Evolutionary conservation across 2,888 invertebrate species (phyloP), one percentile per base, ranked within the genome.

Genomic region (Hirtodrosophila confusa): DNA sequence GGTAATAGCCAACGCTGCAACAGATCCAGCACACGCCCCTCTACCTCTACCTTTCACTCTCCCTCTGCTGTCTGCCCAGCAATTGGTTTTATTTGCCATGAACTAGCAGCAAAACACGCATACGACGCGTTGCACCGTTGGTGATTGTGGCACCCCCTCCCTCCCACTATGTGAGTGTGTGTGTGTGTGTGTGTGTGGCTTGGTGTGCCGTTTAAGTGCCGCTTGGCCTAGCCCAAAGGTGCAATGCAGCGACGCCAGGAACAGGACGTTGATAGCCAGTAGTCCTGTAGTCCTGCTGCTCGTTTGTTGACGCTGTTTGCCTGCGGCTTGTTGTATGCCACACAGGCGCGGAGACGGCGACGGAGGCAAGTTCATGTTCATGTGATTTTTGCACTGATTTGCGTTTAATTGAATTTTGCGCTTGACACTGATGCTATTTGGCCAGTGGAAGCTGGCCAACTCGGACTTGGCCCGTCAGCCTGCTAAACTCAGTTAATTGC

Each of bases 321-420:
- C 61, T 45, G 56, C 50, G 57, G 56, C 49, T 45, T 24, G 23
- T 33, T 44, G 53, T 61, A 24, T 49, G 35, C 8, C 40, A 7
- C 27, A 31, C 8, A 33, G 9, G 11, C 10, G 7, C 7, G 0
- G 8, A 3, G 4, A 31, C 9, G 12, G 8, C 23, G 8, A 17
- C 36, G 43, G 11, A 23, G 48, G 9, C 31, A 12, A 41, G 37
- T 17, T 56, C 24, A 27, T 48, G 55, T 68, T 68, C 57, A 49
- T 78, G 75, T 78, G 78, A 79, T 86, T 82, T 79, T 75, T 78
- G 69, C 73, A 64, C 69, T 82, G 85, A 82, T 84, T 86, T 84
- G 87, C 67, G 77, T 78, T 86, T 84, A 84, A 84, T 84, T 84
- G 85, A 86, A 84, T 82, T 86, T 78, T 61, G 73, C 55, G 71